Conservation (phyloP, 2,113 vertebrate species). For the Miniopterus natalensis region DNA sequence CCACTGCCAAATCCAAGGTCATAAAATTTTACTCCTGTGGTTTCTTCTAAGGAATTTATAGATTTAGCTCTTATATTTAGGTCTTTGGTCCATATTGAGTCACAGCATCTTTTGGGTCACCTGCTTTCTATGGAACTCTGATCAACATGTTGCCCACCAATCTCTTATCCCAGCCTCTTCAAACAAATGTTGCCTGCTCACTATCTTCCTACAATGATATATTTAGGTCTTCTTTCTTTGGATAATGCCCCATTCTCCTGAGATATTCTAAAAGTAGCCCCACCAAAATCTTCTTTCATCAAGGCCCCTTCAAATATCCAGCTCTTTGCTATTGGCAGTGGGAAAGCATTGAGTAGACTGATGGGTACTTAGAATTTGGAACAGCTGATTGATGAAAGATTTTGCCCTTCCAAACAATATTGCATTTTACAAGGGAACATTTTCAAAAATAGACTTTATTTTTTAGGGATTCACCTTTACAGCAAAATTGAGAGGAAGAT, state of each 20-base stretch:
- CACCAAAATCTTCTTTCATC: neutral
- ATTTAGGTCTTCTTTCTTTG: neutral
- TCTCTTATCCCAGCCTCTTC: neutral
- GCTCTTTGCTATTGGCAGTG: neutral
- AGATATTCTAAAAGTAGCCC: neutral
- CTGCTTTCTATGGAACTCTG: neutral
- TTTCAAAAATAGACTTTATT: neutral
- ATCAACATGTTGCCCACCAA: neutral
- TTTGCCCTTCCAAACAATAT: neutral
- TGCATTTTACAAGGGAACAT: neutral
- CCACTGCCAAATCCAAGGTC: slow-evolving; percentile 2
- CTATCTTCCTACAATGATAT: neutral
- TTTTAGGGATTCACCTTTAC: neutral
- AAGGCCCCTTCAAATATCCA: neutral
- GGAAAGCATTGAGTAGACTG: neutral
- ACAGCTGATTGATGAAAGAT: neutral
- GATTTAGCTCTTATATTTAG: neutral
- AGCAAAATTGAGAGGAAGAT: neutral
- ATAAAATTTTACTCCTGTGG: neutral
- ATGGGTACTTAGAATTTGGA: neutral
- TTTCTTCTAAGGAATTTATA: slow-evolving; percentile 12
- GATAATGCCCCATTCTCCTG: neutral
- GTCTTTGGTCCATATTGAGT: slow-evolving; percentile 28
- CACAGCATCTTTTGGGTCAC: neutral
- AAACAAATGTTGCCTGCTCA: neutral